Evolutionary conservation across 2,888 invertebrate species (phyloP).

Genomic region (Eledona agricola): DNA sequence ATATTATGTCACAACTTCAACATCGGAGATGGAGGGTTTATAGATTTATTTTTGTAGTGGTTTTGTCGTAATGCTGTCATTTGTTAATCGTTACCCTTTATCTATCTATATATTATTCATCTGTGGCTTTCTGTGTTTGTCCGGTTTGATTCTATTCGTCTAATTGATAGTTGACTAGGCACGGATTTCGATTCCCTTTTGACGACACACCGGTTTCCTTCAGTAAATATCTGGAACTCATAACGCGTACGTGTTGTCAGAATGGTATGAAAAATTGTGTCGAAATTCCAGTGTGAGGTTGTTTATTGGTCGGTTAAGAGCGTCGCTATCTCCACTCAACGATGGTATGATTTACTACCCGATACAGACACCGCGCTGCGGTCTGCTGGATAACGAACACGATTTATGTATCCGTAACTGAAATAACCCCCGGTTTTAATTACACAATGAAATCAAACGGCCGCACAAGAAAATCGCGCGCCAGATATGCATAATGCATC

Average conservation of each 20-base stretch:
- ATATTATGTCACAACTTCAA: too few species aligned
- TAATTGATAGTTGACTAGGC: too few species aligned
- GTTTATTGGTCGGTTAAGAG: slow-evolving; percentile 60
- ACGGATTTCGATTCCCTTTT: slow-evolving; percentile 43
- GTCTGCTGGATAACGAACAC: slow-evolving; percentile 49
- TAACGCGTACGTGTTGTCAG: slow-evolving; percentile 53
- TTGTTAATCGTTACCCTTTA: too few species aligned
- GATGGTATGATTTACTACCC: slow-evolving; percentile 59
- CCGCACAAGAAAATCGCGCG: slow-evolving; percentile 14
- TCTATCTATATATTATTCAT: too few species aligned
- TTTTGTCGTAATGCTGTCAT: too few species aligned
- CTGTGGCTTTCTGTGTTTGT: too few species aligned
- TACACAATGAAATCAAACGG: slow-evolving; percentile 55
- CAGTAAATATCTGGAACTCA: slow-evolving; percentile 52
- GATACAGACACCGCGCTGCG: slow-evolving; percentile 55
- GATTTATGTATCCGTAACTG: slow-evolving; percentile 53
- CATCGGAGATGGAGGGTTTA: too few species aligned
- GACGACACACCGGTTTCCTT: slow-evolving; percentile 43
- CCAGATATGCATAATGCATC: not conserved
- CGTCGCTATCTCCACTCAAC: slow-evolving; percentile 58
- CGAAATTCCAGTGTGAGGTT: slow-evolving; percentile 57
- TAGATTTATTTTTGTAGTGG: too few species aligned
- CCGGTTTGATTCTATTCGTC: too few species aligned
- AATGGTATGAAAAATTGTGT: slow-evolving; percentile 57
- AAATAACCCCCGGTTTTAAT: slow-evolving; percentile 58